phyloP scores from a whole-genome alignment of 2,888 invertebrate species.

The Fissipunctia ypsillon region DNA sequence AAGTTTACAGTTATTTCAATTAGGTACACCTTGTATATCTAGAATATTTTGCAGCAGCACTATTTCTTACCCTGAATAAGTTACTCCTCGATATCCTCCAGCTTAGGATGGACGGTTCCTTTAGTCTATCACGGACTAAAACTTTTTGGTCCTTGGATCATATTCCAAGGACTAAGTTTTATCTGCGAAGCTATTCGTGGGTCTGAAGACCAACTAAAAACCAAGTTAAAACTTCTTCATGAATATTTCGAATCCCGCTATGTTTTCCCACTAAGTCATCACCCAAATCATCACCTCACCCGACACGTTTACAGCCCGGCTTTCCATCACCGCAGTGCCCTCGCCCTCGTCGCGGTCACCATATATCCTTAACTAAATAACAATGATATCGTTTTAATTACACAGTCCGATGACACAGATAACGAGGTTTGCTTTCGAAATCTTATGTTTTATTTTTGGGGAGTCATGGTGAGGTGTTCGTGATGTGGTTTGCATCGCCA shows the following conservation, averaged over 20 bases:
- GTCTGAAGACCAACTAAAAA: neutral
- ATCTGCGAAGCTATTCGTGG: too few relatives aligned
- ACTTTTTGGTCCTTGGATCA: neutral
- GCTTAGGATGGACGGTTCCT: neutral
- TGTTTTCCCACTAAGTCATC: constrained; percentile 40
- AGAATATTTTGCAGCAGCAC: neutral
- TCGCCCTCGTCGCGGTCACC: constrained; percentile 84
- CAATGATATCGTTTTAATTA: constrained; percentile 81
- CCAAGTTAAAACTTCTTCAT: neutral
- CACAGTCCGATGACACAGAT: constrained; percentile 81
- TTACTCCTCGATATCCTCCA: too few relatives aligned
- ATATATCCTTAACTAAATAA: constrained; percentile 85
- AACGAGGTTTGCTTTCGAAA: constrained; percentile 64
- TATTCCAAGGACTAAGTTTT: neutral
- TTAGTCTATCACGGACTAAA: neutral
- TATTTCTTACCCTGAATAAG: too few relatives aligned
- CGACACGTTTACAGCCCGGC: constrained; percentile 81
- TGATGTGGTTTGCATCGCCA: constrained; percentile 14
- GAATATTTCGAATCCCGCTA: constrained; percentile 46
- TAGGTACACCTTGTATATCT: neutral
- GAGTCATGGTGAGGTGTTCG: constrained; percentile 29
- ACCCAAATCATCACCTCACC: constrained; percentile 59
- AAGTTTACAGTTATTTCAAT: neutral
- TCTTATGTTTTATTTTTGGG: constrained; percentile 53
- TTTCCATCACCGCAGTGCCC: constrained; percentile 77